These are phyloP conservation scores for Isoperla grammatica DNA, from an alignment of 2,888 invertebrate species.

Conservation along the genomic window DNA sequence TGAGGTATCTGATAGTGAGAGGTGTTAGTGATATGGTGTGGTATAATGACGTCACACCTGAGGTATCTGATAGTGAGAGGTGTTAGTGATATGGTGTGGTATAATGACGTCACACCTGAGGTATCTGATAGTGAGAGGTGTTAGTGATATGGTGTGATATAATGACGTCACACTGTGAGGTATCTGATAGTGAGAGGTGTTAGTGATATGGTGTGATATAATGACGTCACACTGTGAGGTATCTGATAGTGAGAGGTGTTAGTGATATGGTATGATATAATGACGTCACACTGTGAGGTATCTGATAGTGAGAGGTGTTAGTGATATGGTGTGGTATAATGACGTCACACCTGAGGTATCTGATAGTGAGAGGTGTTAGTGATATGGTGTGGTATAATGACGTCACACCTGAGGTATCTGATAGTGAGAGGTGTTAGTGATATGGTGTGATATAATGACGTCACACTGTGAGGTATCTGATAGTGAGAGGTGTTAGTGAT, in stretches of 20 bases:
- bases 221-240: too few relatives aligned
- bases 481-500: background rate
- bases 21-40: constrained; percentile 11
- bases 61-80: too few relatives aligned
- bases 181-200: too few relatives aligned
- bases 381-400: constrained; percentile 16
- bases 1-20: background rate
- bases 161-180: constrained; percentile 16
- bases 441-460: background rate
- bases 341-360: too few relatives aligned
- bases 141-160: constrained; percentile 11
- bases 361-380: background rate
- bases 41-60: constrained; percentile 15
- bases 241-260: background rate
- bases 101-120: too few relatives aligned
- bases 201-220: constrained; percentile 1
- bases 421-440: too few relatives aligned
- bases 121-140: background rate
- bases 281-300: constrained; percentile 15
- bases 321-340: background rate
- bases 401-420: too few relatives aligned
- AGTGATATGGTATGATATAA: constrained; percentile 12
- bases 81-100: constrained; percentile 3
- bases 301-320: too few relatives aligned
- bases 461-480: too few relatives aligned